Evolutionary conservation across 2,888 invertebrate genomes (phyloP).

Genomic region (Meliscaeva auricollis): DNA sequence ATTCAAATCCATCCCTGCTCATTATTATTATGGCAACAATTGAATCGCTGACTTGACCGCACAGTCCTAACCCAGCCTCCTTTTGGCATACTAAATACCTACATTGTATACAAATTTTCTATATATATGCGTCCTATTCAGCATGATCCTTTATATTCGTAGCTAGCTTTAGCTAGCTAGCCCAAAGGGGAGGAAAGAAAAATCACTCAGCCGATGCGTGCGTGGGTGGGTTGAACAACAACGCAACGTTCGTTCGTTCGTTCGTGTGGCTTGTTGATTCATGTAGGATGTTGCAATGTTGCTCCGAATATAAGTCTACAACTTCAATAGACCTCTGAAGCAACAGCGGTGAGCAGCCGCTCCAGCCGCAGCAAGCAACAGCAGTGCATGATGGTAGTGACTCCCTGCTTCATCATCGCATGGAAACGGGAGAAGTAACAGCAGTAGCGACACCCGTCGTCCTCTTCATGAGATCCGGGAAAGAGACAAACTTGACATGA

Average conservation of each 20-base stretch:
- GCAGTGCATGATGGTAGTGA: too few relatives aligned
- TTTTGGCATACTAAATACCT: background rate
- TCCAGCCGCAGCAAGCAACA: background rate
- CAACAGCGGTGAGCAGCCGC: too few relatives aligned
- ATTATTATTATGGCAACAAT: conserved; percentile 60
- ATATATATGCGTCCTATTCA: conserved; percentile 46
- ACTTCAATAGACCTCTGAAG: background rate
- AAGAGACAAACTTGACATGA: conserved; percentile 75
- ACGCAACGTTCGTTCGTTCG: conserved; percentile 54
- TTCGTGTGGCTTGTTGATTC: conserved; percentile 69
- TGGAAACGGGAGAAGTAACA: conserved; percentile 61
- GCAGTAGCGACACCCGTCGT: conserved; percentile 76
- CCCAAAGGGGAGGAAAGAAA: conserved; percentile 56
- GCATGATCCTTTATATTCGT: conserved; percentile 37
- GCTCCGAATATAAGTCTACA: conserved; percentile 39
- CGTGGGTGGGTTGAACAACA: conserved; percentile 74
- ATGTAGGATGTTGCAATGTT: conserved; percentile 75
- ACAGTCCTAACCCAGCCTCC: conserved; percentile 57
- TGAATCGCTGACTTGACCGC: conserved; percentile 73
- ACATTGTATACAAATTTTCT: background rate
- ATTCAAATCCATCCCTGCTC: conserved; percentile 7
- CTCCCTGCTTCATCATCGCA: conserved; percentile 15
- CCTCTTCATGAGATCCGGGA: conserved; percentile 71
- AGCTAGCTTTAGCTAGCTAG: background rate
- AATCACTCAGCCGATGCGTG: conserved; percentile 74